Conservation (phyloP, 2,113 vertebrate genomes). For the Hippocampus comes region DNA sequence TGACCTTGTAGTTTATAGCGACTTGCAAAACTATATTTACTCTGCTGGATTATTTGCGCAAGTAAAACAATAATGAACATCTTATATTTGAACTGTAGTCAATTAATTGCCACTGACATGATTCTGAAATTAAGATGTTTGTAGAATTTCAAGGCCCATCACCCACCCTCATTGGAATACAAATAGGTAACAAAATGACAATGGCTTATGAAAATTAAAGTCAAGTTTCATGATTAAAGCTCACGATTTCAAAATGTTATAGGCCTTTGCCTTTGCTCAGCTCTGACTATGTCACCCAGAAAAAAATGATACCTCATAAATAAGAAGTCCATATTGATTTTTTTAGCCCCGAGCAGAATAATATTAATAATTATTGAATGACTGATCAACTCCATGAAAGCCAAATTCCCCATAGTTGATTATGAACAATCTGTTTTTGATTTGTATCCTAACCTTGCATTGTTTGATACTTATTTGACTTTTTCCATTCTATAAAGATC, state of each 20-base stretch:
- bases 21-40: not conserved
- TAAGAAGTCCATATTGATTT: constrained; percentile 90
- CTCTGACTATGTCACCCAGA: constrained; percentile 52
- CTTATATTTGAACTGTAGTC: not conserved
- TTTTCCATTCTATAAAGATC: not conserved
- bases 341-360: constrained; percentile 85
- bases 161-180: not conserved
- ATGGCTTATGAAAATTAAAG: not conserved
- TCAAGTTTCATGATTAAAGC: not conserved
- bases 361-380: constrained; percentile 80
- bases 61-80: not conserved
- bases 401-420: not conserved
- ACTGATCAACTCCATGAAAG: not conserved
- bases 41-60: too few species aligned
- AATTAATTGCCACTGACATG: not conserved
- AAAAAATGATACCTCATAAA: constrained; percentile 73
- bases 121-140: not conserved
- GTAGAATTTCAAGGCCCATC: not conserved
- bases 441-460: not conserved
- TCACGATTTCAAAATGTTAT: not conserved
- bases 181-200: not conserved
- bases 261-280: constrained; percentile 10
- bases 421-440: not conserved
- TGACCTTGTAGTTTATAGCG: not conserved
- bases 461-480: not conserved